These are phyloP conservation scores for Hyles euphorbiae DNA, from an alignment of 1,140 invertebrate genomes.

Conservation along the genomic window DNA sequence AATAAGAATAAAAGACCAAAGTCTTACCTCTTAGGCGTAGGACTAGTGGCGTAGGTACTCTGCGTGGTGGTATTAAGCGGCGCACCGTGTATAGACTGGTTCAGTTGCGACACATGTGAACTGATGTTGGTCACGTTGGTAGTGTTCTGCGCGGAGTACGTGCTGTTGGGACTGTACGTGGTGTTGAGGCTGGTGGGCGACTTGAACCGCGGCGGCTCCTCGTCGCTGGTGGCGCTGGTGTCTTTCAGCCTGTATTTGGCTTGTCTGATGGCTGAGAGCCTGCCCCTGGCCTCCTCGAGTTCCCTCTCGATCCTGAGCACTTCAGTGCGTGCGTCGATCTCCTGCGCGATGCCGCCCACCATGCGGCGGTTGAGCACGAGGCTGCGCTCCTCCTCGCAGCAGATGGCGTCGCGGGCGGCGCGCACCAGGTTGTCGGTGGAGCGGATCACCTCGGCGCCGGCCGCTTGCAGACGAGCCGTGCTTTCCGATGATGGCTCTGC, in stretches of 20 bases:
- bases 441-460: conserved; percentile 97
- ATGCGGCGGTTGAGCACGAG: conserved; percentile 93
- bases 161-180: conserved; percentile 64
- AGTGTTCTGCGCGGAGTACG: conserved; percentile 36
- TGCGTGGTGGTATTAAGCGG: conserved; percentile 32
- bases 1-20: too few species aligned
- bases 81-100: conserved; percentile 29
- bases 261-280: conserved; percentile 89
- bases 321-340: conserved; percentile 91
- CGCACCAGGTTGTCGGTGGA: conserved; percentile 98
- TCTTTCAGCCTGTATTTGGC: conserved; percentile 86
- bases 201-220: conserved; percentile 52
- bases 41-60: conserved; percentile 18
- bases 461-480: conserved; percentile 94
- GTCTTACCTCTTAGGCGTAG: conserved; percentile 13
- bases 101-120: conserved; percentile 26
- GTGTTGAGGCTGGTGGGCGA: conserved; percentile 65
- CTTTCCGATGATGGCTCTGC: conserved; percentile 96
- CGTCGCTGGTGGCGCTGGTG: conserved; percentile 76
- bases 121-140: conserved; percentile 28
- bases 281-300: conserved; percentile 92
- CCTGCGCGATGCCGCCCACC: conserved; percentile 95
- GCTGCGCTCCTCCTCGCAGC: conserved; percentile 92
- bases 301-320: conserved; percentile 95
- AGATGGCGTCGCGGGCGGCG: conserved; percentile 95